Evolutionary conservation across 2,113 vertebrate genomes (phyloP), one percentile per base, ranked within the genome.

Genomic region (Alligator mississippiensis): DNA sequence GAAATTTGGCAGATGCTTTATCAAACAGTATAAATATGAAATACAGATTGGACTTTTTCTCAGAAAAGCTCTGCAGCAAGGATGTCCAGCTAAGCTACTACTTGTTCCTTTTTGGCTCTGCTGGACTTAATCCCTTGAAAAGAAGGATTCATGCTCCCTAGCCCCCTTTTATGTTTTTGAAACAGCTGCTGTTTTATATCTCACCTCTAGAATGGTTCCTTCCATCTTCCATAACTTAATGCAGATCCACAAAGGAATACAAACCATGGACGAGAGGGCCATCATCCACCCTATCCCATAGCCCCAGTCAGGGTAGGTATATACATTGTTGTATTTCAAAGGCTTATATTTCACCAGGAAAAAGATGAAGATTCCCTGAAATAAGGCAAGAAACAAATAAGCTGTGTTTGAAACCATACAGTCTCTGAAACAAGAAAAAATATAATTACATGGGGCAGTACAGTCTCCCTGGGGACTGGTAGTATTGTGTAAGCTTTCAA

Each of bases 341-440:
- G 99, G 99, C 93, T 99, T 99, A 96, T 99, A 99, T 90, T 99
- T 99, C 95, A 99, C 99, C 96, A 99, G 96, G 97, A 99, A 99
- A 95, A 99, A 99, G 89, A 99, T 98, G 97, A 99, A 99, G 95
- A 99, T 99, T 24, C 97, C 98, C 99, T 99, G 97, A 55, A 97
- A 96, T 5, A 90, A 85, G 94, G 30, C 93, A 83, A 92, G 47
- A 70, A 47, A 15, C 6, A 6, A 9, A 16, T 85, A 17, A 95
- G 54, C 1, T 3, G 4, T 14, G 0, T 66, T 24, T 82, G 80
- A 38, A 77, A 34, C 70, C 89, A 2, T 2, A 12, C 9, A 86
- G 55, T 4, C 17, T 3, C 1, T 5, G 9, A 30, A 55, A 82
- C 38, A 55, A 81, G 77, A 80, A 61, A 62, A 11, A 21, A 6